Conservation (phyloP, 2,888 invertebrate species). For the Melanostoma scalare region DNA sequence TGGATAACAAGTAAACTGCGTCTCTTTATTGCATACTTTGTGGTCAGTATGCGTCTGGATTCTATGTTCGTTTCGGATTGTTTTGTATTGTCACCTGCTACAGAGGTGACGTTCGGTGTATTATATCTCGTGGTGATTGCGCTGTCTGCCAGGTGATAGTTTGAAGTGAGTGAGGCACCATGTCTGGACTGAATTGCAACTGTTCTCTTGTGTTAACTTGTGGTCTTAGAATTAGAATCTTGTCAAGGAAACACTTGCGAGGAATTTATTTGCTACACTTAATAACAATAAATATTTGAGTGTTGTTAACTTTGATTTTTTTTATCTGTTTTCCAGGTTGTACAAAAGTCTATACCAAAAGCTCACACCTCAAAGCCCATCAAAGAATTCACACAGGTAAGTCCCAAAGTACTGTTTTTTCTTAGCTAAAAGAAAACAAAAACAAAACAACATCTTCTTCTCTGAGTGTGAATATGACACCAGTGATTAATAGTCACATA, state of each 20-base stretch:
- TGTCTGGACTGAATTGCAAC: conserved; percentile 13
- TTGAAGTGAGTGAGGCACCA: conserved; percentile 31
- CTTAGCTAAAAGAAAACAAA: not conserved
- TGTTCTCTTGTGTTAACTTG: conserved; percentile 34
- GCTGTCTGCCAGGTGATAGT: conserved; percentile 50
- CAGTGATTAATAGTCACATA: conserved; percentile 27
- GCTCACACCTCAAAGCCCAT: conserved; percentile 98
- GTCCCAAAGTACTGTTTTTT: conserved; percentile 72
- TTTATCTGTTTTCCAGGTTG: conserved; percentile 88
- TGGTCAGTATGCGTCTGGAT: conserved; percentile 36
- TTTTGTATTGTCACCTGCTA: conserved; percentile 47
- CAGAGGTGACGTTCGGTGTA: conserved; percentile 10
- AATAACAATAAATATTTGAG: not conserved
- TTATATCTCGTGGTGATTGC: conserved; percentile 40
- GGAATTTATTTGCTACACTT: not conserved
- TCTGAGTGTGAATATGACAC: conserved; percentile 14
- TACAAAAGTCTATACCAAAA: conserved; percentile 98
- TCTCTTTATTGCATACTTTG: conserved; percentile 40
- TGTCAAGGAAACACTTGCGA: too few relatives aligned
- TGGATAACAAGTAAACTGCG: conserved; percentile 28
- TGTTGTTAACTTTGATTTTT: conserved; percentile 26
- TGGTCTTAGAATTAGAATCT: too few relatives aligned
- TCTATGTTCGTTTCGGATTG: conserved; percentile 29
- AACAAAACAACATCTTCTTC: not conserved
- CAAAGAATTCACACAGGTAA: conserved; percentile 98